Conservation (phyloP, 2,113 vertebrate genomes). For the Chamaetylas fuelleborni region DNA sequence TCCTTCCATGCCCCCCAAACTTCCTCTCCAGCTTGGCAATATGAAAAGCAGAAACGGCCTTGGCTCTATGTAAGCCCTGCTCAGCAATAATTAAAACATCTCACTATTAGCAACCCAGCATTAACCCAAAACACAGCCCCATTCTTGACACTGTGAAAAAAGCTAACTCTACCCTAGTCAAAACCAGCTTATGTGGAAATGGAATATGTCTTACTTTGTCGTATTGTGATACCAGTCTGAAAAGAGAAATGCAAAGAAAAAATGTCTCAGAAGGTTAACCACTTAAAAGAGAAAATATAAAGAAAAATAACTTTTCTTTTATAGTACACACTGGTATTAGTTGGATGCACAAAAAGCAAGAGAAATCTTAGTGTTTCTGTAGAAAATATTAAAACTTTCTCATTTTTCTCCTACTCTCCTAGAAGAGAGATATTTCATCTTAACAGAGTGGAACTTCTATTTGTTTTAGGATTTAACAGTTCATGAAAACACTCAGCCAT, state of each 20-base stretch:
- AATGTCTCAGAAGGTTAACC: neutral
- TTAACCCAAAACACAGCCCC: neutral
- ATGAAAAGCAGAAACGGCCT: neutral
- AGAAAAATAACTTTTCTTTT: neutral
- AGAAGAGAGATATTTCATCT: neutral
- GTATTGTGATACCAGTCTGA: neutral
- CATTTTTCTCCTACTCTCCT: neutral
- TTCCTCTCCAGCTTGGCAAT: neutral
- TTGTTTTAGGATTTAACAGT: slow-evolving; percentile 26
- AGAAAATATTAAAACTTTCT: neutral
- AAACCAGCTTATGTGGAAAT: neutral
- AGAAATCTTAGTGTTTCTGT: neutral
- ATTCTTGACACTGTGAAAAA: neutral
- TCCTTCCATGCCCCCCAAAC: neutral
- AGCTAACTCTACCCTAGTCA: neutral
- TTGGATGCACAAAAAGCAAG: neutral
- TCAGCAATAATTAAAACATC: neutral
- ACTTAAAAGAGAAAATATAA: neutral
- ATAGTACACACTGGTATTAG: neutral
- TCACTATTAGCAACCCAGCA: neutral
- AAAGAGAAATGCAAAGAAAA: neutral
- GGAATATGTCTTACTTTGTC: neutral
- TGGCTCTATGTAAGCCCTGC: neutral
- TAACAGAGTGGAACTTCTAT: neutral
- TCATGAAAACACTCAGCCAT: neutral